A percentile compares a stretch with the other conserved stretches of the same genome.
phyloP scores from a whole-genome alignment of 2,113 vertebrate genomes.

The Sciurus niger region DNA sequence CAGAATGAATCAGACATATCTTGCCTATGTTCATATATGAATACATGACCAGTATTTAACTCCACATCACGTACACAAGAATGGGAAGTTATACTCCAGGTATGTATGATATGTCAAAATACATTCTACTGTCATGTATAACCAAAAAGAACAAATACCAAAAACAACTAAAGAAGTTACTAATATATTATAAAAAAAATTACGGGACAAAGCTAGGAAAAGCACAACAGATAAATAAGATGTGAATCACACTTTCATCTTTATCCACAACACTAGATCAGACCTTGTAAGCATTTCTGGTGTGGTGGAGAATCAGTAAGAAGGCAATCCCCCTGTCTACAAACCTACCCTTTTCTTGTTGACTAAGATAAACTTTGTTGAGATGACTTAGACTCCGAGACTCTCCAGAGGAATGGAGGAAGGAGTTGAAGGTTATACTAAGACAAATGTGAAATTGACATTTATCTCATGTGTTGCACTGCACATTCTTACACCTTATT shows the following conservation, averaged over 20 bases:
- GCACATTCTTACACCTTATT: neutral
- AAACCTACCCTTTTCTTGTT: neutral
- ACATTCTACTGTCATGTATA: no score
- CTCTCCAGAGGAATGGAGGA: neutral
- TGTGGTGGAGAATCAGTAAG: neutral
- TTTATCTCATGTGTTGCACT: neutral
- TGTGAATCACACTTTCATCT: neutral
- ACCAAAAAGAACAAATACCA: no score
- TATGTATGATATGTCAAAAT: no score
- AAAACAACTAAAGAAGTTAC: neutral
- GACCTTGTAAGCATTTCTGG: neutral
- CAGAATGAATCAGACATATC: no score
- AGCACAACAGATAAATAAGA: neutral
- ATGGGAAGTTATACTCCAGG: no score
- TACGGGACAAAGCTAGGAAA: neutral
- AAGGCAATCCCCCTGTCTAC: neutral
- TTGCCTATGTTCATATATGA: no score
- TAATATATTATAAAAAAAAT: conserved; percentile 36
- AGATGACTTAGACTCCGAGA: neutral
- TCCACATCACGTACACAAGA: no score
- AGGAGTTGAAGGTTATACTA: neutral
- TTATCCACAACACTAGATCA: neutral
- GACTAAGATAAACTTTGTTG: neutral
- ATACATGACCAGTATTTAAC: no score
- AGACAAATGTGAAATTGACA: neutral